Base-by-base conservation (phyloP, 2,797 vertebrate genomes). In the Iguana delicatissima region DNA sequence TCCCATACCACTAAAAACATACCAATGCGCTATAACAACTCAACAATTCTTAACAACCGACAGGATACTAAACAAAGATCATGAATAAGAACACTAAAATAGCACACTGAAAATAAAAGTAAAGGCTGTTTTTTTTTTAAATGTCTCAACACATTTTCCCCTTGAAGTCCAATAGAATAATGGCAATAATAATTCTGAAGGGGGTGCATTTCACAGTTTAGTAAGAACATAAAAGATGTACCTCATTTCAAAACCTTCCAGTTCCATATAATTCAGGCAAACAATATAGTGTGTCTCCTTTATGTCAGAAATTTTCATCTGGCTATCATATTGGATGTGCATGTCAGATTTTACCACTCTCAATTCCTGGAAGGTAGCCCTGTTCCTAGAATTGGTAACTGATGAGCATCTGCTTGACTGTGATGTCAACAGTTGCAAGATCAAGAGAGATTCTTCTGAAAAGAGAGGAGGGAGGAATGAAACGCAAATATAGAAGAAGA, bases 301-400 rank as follows among this genome's bases (percentile, higher is more conserved):
- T 38, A 67, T 64, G 85, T 77, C 72, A 38, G 32, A 24, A n/a
- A 16, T 5, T 79, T 80, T 26, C 74, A 85, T 89, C 59, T 85
- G 89, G 89, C 59, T 52, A 85, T 69, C 74, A 55, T 38, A 80
- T 79, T 85, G n/a, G 35, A 67, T 35, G 20, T 79, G 82, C 46
- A 42, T 80, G 82, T 80, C 72, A 62, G 32, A 50, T 83, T 46
- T 89, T 35, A 50, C 57, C 46, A 62, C 14, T 55, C 32, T 3
- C 81, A 67, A 50, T 77, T 77, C 57, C 57, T 89, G 82, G 88
- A 84, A 77, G 42, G n/a, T 26, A 32, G 42, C 59, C 42, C 57
- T 22, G 10, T 84, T 84, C 73, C 81, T 80, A 26, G 59, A 88
- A 52, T 50, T 80, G 86, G 50, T 84, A 87, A 67, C 59, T 42